Percentiles rank a stretch among this genome's conserved stretches.
Evolutionary conservation across 2,888 invertebrate genomes (phyloP).

Genomic region (Cyclophora punctaria): DNA sequence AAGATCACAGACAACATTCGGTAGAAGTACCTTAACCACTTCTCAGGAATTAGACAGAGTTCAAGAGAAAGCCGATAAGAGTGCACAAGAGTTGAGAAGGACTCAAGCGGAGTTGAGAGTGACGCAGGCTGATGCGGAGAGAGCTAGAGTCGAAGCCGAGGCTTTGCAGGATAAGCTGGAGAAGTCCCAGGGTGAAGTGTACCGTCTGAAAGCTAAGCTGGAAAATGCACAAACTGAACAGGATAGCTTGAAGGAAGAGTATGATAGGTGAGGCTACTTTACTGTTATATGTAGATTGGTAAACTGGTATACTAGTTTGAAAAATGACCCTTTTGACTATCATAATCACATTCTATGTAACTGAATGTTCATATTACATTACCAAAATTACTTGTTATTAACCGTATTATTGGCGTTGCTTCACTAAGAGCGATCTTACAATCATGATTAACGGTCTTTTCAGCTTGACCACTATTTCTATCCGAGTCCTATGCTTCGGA

Average conservation of each 20-base stretch:
- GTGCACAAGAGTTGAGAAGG: constrained; percentile 86
- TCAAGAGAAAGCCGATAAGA: constrained; percentile 90
- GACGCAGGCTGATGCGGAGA: constrained; percentile 92
- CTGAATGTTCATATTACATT: too few relatives aligned
- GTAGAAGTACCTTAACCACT: constrained; percentile 86
- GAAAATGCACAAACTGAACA: constrained; percentile 97
- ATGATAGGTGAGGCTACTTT: constrained; percentile 77
- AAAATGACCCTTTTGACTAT: too few relatives aligned
- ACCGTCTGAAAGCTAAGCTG: constrained; percentile 92
- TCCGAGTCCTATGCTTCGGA: too few relatives aligned
- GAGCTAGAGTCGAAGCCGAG: constrained; percentile 87
- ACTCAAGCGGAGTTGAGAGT: constrained; percentile 93
- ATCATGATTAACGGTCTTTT: too few relatives aligned
- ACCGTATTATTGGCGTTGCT: too few relatives aligned
- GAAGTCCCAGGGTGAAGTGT: constrained; percentile 95
- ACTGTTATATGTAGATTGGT: too few relatives aligned
- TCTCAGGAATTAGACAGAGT: constrained; percentile 88
- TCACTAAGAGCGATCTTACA: too few relatives aligned
- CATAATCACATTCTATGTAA: too few relatives aligned
- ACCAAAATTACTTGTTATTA: too few relatives aligned
- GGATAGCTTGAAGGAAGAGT: constrained; percentile 93
- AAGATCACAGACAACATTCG: constrained; percentile 87
- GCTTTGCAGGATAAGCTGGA: constrained; percentile 93
- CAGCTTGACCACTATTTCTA: too few relatives aligned
- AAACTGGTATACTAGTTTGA: too few relatives aligned